phyloP scores from a whole-genome alignment of 2,888 invertebrate species.

The Junonia oenone region DNA sequence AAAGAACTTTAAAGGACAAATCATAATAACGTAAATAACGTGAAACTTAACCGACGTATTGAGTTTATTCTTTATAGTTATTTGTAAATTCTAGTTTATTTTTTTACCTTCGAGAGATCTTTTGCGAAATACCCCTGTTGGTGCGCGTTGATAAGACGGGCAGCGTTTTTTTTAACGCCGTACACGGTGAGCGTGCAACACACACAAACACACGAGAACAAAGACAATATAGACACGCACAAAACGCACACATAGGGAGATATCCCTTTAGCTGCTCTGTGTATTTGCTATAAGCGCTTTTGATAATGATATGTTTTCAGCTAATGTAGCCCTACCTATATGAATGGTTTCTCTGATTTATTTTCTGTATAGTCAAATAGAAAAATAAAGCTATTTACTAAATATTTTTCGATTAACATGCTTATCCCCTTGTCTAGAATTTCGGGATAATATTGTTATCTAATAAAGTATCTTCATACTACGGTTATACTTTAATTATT shows the following conservation, averaged over 20 bases:
- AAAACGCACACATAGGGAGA: constrained; percentile 73
- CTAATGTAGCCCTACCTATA: constrained; percentile 18
- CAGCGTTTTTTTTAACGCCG: constrained; percentile 74
- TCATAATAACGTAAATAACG: constrained; percentile 51
- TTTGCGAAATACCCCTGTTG: constrained; percentile 95
- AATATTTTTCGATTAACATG: constrained; percentile 49
- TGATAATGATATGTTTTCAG: constrained; percentile 21
- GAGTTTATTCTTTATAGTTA: constrained; percentile 47
- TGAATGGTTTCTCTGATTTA: constrained; percentile 17
- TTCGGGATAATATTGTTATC: constrained; percentile 47
- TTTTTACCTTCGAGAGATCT: constrained; percentile 97
- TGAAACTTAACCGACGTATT: constrained; percentile 63
- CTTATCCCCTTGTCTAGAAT: constrained; percentile 64
- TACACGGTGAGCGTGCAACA: constrained; percentile 80
- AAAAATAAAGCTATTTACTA: constrained; percentile 52
- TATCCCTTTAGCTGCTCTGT: constrained; percentile 67
- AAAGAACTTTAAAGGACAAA: constrained; percentile 46
- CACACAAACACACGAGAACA: constrained; percentile 81
- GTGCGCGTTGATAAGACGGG: constrained; percentile 71
- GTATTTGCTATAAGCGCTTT: constrained; percentile 73
- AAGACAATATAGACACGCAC: constrained; percentile 80
- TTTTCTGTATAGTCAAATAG: constrained; percentile 22
- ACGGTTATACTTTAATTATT: constrained; percentile 43
- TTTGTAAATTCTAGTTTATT: constrained; percentile 63
- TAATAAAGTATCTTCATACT: constrained; percentile 50